Percentiles rank a stretch among this genome's conserved stretches.
phyloP scores from a whole-genome alignment of 1,140 invertebrate genomes.

The Plectrocnemia conspersa region DNA sequence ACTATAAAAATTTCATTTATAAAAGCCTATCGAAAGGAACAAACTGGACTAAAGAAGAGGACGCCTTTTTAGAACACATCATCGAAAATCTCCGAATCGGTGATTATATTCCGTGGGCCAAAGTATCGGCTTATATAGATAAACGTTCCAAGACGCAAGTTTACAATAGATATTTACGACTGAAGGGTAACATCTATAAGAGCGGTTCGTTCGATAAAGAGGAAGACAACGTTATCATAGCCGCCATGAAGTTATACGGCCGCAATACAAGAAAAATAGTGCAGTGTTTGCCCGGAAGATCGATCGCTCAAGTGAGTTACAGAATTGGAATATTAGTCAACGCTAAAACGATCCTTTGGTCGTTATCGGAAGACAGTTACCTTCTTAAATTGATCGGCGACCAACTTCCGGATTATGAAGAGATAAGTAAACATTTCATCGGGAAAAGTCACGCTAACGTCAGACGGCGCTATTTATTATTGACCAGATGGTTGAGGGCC shows the following conservation, averaged over 20 bases:
- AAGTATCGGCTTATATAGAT: slow-evolving; percentile 24
- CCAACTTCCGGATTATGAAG: slow-evolving; percentile 1
- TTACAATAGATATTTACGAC: slow-evolving; percentile 21
- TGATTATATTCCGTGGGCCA: slow-evolving; percentile 28
- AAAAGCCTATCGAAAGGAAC: neutral
- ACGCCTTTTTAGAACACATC: slow-evolving; percentile 11
- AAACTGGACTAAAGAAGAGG: slow-evolving; percentile 25
- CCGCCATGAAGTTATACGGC: slow-evolving; percentile 15
- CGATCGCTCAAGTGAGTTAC: neutral
- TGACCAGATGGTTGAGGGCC: neutral
- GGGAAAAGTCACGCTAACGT: neutral
- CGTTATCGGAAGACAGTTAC: neutral
- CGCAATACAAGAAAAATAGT: no score
- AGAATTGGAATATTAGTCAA: neutral
- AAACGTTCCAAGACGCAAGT: slow-evolving; percentile 26
- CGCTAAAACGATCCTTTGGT: neutral
- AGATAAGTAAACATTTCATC: neutral
- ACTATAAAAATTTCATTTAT: slow-evolving; percentile 10
- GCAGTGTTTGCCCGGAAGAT: slow-evolving; percentile 12
- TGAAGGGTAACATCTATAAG: neutral
- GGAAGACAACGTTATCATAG: slow-evolving; percentile 23
- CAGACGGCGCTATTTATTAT: neutral
- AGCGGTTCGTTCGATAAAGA: slow-evolving; percentile 18
- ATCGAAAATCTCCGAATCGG: slow-evolving; percentile 27
- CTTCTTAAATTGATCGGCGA: neutral